Evolutionary conservation across 2,797 vertebrate genomes (phyloP).

Genomic region (Onychomys leucogaster): DNA sequence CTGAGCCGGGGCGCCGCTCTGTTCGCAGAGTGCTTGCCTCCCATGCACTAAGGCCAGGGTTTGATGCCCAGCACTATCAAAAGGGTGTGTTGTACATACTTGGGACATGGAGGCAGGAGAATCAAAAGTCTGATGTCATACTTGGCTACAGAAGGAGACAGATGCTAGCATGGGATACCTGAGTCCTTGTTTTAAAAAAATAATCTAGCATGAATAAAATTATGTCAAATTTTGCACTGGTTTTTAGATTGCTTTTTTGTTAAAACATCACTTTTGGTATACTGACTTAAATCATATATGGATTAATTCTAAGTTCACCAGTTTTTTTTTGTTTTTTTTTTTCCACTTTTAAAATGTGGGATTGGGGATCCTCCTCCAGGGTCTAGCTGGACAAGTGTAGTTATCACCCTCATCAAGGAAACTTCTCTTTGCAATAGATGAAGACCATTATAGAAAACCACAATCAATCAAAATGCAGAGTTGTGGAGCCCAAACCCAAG

Average conservation of each 20-base stretch:
- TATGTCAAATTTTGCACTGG: background rate
- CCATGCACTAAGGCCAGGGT: background rate
- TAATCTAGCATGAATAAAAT: background rate
- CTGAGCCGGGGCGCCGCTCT: background rate
- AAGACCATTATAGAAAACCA: background rate
- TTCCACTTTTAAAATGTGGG: background rate
- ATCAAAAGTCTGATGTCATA: background rate
- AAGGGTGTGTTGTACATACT: background rate
- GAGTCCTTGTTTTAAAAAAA: background rate
- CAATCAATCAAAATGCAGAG: background rate
- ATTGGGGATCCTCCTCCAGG: background rate
- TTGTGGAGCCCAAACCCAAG: background rate
- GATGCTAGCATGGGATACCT: background rate
- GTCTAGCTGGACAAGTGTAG: background rate
- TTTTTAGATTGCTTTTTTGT: background rate
- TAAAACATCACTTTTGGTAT: background rate
- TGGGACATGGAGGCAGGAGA: background rate
- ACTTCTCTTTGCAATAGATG: background rate
- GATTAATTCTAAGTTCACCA: conserved; percentile 7
- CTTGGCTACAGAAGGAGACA: background rate
- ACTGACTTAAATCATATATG: background rate
- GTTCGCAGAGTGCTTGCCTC: background rate
- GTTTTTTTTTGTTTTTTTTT: conserved; percentile 8
- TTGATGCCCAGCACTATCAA: background rate
- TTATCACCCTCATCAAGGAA: background rate